Base-by-base conservation (phyloP, 64 coral and sea anemone species). In the Dendrophyllia cribrosa region DNA sequence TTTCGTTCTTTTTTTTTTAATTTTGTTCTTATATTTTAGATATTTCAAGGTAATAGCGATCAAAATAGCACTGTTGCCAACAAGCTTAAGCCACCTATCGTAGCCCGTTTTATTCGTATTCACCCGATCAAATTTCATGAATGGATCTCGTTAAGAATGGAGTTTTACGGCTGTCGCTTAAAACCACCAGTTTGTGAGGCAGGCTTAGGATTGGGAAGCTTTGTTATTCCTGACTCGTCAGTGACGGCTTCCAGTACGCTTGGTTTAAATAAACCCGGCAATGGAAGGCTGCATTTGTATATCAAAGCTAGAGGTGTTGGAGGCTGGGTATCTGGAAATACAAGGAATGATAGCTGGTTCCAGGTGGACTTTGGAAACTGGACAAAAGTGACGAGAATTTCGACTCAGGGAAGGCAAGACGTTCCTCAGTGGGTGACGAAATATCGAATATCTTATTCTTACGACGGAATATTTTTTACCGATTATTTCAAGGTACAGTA, bases 111-210 rank as follows among this genome's bases (percentile, higher is more conserved):
- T 70, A 75, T 95, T 69, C 88, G 93, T 46, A 79, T 95, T 74
- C 77, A 90, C 34, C 93, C 93, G 7, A 72, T 85, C 43, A 90
- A 47, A 2, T 95, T 87, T 87, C 47, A 78, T 51, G 34, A 49
- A 19, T 90, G 93, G 87, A 90, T 90, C 17, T 90, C 93, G 6
- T 69, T 95, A 77, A 95, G 93, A 58, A 79, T 95, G 46, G 93
- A 95, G 79, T 95, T 90, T 45, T 95, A 95, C 25, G 93, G 93
- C 65, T 89, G 87, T 43, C 74, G 85, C n/a, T n/a, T n/a, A n/a
- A n/a, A n/a, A n/a, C 67, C 67, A 6, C 67, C 67, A 24, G 67
- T 24, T 34, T 70, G 67, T 24, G n/a, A 34, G 67, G 67, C n/a
- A 70, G 67, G 67, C n/a, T 70, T 70, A 70, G 67, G 67, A 26